Evolutionary conservation across 1,140 invertebrate genomes (phyloP).

Genomic region (Protaetia brevitarsis): DNA sequence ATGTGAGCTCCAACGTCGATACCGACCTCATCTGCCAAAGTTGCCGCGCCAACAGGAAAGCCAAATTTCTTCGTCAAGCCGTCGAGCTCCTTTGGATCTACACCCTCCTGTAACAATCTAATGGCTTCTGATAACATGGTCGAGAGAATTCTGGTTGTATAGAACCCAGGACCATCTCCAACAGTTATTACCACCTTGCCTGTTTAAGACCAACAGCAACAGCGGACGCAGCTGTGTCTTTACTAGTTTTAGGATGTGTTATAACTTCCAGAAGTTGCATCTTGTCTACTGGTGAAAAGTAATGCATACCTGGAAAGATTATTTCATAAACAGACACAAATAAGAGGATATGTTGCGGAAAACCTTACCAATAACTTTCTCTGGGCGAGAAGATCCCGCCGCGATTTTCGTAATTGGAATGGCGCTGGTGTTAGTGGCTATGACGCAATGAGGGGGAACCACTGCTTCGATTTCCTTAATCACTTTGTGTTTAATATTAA

Average conservation of each 20-base stretch:
- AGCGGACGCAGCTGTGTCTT: slow-evolving; percentile 82
- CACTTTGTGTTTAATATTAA: slow-evolving; percentile 94
- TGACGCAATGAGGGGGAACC: slow-evolving; percentile 85
- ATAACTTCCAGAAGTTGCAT: slow-evolving; percentile 99
- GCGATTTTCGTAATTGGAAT: slow-evolving; percentile 96
- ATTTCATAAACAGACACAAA: no score
- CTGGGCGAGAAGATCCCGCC: slow-evolving; percentile 84
- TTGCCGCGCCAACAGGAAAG: slow-evolving; percentile 94
- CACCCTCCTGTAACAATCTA: slow-evolving; percentile 89
- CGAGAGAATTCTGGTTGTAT: slow-evolving; percentile 92
- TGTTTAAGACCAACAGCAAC: slow-evolving; percentile 89
- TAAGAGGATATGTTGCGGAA: no score
- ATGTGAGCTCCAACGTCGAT: slow-evolving; percentile 92
- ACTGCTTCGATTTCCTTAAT: slow-evolving; percentile 92
- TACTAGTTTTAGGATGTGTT: slow-evolving; percentile 90
- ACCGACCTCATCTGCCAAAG: slow-evolving; percentile 90
- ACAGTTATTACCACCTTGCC: slow-evolving; percentile 97
- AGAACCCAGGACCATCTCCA: slow-evolving; percentile 98
- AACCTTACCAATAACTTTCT: slow-evolving; percentile 79
- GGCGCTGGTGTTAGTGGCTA: slow-evolving; percentile 98
- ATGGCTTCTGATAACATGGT: slow-evolving; percentile 89
- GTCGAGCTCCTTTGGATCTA: slow-evolving; percentile 86
- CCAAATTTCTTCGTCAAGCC: slow-evolving; percentile 87
- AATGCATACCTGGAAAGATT: slow-evolving; percentile 91
- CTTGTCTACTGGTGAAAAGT: slow-evolving; percentile 99